phyloP scores from a whole-genome alignment of 2,797 vertebrate species.

The Diplodus puntazzo region DNA sequence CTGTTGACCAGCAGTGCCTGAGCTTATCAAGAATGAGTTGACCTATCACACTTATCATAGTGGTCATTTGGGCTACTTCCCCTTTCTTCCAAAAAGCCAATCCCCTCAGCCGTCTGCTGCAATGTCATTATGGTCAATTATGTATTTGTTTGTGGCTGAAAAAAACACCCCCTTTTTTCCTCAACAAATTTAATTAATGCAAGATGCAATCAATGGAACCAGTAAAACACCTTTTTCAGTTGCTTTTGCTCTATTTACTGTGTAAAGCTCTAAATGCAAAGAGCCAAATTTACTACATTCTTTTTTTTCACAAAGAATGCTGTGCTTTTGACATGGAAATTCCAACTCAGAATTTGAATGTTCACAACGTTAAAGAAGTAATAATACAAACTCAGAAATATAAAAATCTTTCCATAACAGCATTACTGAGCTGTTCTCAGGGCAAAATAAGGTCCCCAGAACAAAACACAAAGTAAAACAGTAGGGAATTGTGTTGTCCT shows the following conservation, averaged over 20 bases:
- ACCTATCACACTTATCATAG: conserved; percentile 2
- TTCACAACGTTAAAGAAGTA: too few species aligned
- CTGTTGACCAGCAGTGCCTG: background rate
- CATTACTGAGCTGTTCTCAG: too few species aligned
- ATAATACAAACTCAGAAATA: too few species aligned
- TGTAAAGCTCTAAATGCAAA: background rate
- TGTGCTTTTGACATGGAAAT: too few species aligned
- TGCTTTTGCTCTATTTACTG: background rate
- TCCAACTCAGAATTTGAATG: too few species aligned
- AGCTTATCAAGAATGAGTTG: conserved; percentile 23
- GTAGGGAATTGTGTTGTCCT: too few species aligned
- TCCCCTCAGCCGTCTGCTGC: background rate
- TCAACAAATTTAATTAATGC: background rate
- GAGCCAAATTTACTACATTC: background rate
- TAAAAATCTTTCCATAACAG: too few species aligned
- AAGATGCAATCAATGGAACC: background rate
- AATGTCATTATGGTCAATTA: background rate
- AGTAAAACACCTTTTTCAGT: background rate
- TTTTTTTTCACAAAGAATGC: background rate
- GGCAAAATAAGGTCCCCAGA: too few species aligned
- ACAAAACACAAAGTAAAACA: too few species aligned
- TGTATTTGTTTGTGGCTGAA: background rate
- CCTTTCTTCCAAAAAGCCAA: background rate
- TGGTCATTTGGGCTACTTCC: background rate
- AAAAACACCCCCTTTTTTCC: background rate